These are phyloP conservation scores for Lerista edwardsae DNA, from an alignment of 2,797 vertebrate species.

Conservation along the genomic window DNA sequence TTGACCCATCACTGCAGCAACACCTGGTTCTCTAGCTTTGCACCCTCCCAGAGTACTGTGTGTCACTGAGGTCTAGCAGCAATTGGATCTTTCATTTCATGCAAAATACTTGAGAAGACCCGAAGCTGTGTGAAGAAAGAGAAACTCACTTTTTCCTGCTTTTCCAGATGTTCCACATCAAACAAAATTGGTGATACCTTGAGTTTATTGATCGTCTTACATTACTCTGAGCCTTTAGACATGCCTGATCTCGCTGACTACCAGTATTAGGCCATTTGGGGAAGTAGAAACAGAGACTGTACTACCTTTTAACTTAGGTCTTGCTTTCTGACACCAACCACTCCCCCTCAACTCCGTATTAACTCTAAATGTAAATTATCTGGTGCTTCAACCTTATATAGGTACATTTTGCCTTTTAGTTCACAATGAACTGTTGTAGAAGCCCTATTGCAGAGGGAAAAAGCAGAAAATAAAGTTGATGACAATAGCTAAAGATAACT, in stretches of 20 bases:
- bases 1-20: no score
- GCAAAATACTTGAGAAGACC: neutral
- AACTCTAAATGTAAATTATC: neutral
- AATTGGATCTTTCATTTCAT: neutral
- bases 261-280: neutral
- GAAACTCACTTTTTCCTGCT: neutral
- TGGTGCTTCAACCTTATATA: neutral
- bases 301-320: neutral
- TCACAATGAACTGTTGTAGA: neutral
- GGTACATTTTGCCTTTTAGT: neutral
- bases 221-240: neutral
- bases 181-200: no score
- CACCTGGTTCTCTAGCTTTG: no score
- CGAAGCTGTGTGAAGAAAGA: neutral
- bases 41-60: no score
- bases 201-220: neutral
- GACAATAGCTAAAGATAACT: neutral
- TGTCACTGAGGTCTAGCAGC: no score
- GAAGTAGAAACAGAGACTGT: neutral
- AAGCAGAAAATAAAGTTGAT: neutral
- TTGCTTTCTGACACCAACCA: no score
- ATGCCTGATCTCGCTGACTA: neutral
- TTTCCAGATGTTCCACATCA: neutral
- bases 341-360: no score
- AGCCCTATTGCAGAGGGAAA: neutral